Evolutionary conservation across 2,797 vertebrate species (phyloP), one percentile per base, ranked within the genome.

Genomic region (Danionella dracula): DNA sequence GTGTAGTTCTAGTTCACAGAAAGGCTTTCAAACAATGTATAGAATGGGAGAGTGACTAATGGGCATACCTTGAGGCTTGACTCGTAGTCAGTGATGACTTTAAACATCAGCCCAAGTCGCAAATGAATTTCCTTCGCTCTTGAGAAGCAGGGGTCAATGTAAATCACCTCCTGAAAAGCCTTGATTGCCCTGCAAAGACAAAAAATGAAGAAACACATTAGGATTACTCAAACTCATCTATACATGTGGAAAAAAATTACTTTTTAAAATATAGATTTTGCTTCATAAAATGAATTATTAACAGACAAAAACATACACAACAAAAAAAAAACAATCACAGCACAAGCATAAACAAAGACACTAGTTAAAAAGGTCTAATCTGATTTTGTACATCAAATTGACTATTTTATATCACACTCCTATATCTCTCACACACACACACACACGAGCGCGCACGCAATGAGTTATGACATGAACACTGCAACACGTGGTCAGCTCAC

Each of bases 151-250:
- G 95, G 93, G 84, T 97, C 90, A 77, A 98, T 93, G 88, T 98
- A 98, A 85, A 98, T 94, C 89, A 97, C 94, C 87, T 98, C 96
- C 84, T 96, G 94, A 91, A 98, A 98, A 71, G 93, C 93, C 88
- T 97, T 97, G 89, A 97, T 98, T 84, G 96, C 93, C 93, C 96
- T 99, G 85, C 21, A 62, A 4, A 48, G 6, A 50, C 19, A 34
- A n/a, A n/a, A n/a, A n/a, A n/a, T n/a, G n/a, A n/a, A 58, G 10
- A 9, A 45, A 3, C 23, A 27, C 3, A 27, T 27, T 6, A 27
- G 23, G 23, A 27, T 6, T 3, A 3, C 23, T 27, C 6, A 27
- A 27, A 27, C 23, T 27, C 23, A 27, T 3, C 6, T 27, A 6
- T n/a, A 27, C 23, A 27, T 27, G 6, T 3, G 3, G 23, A 3